phyloP scores from a whole-genome alignment of 1,140 invertebrate genomes.

The Diorhabda sublineata region DNA sequence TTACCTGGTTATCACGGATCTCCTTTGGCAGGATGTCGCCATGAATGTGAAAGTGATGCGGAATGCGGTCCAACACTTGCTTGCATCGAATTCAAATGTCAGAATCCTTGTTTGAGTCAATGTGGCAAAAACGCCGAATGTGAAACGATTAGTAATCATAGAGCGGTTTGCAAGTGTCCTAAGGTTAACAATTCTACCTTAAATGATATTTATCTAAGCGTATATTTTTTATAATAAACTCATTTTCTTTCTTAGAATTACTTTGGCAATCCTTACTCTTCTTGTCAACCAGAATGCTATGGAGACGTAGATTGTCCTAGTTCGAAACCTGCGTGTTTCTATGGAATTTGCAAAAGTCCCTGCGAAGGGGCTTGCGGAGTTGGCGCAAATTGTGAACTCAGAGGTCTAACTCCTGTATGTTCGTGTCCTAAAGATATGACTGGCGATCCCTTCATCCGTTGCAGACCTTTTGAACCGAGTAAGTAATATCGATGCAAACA shows the following conservation, averaged over 20 bases:
- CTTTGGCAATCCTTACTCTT: slow-evolving; percentile 66
- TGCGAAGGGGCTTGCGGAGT: slow-evolving; percentile 76
- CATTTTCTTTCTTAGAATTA: slow-evolving; percentile 55
- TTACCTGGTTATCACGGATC: slow-evolving; percentile 68
- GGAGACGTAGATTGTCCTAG: slow-evolving; percentile 69
- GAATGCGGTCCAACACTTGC: slow-evolving; percentile 67
- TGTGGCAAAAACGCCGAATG: slow-evolving; percentile 79
- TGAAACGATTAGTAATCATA: slow-evolving; percentile 67
- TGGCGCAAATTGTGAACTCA: slow-evolving; percentile 73
- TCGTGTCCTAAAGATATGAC: slow-evolving; percentile 83
- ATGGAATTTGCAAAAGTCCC: slow-evolving; percentile 75
- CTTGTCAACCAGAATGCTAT: slow-evolving; percentile 72
- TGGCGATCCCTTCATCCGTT: slow-evolving; percentile 77
- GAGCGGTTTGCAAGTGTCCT: slow-evolving; percentile 76
- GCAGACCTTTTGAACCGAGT: slow-evolving; percentile 74
- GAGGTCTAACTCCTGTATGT: slow-evolving; percentile 74
- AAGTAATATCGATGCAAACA: slow-evolving; percentile 36
- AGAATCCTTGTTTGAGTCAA: slow-evolving; percentile 67
- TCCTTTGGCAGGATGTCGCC: slow-evolving; percentile 68
- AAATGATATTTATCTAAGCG: slow-evolving; percentile 5
- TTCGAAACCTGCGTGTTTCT: slow-evolving; percentile 72
- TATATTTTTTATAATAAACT: neutral
- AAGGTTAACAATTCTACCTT: slow-evolving; percentile 51
- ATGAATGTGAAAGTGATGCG: slow-evolving; percentile 71
- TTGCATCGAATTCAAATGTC: slow-evolving; percentile 73